A percentile compares a stretch with the other conserved stretches of the same genome.
Evolutionary conservation across 2,113 vertebrate genomes (phyloP).

Genomic region (Entelurus aequoreus): DNA sequence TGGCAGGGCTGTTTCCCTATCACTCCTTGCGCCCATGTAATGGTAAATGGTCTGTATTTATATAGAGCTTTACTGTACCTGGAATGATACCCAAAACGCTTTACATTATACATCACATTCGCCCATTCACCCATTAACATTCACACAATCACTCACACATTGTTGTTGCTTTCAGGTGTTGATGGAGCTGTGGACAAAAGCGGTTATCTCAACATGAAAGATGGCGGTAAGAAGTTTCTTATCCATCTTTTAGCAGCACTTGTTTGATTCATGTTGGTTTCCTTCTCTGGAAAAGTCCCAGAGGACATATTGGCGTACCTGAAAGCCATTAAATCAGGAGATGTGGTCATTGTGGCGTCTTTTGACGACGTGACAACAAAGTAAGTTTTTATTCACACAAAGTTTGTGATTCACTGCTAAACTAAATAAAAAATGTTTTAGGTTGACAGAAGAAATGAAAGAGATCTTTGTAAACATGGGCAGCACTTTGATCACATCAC

Average conservation of each 20-base stretch:
- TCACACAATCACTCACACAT: too few relatives aligned
- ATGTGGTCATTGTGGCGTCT: conserved; percentile 76
- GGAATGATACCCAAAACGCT: too few relatives aligned
- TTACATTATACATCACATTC: too few relatives aligned
- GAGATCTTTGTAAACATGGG: conserved; percentile 69
- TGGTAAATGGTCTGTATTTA: too few relatives aligned
- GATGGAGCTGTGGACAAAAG: conserved; percentile 59
- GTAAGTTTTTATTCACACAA: conserved; percentile 65
- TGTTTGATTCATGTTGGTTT: neutral
- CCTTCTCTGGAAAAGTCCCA: conserved; percentile 6
- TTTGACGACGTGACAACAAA: conserved; percentile 76
- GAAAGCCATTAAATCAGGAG: conserved; percentile 55
- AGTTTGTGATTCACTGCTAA: neutral
- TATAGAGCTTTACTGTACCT: too few relatives aligned
- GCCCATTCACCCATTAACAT: too few relatives aligned
- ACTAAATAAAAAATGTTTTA: conserved; percentile 32
- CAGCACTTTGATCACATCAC: conserved; percentile 65
- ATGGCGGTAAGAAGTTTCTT: conserved; percentile 63
- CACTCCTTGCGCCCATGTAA: neutral
- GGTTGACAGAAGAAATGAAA: conserved; percentile 74
- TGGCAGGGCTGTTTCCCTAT: neutral
- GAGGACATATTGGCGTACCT: conserved; percentile 66
- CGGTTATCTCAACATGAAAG: conserved; percentile 65
- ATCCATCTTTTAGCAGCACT: neutral
- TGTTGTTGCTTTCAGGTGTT: conserved; percentile 57